Evolutionary conservation across 2,888 invertebrate species (phyloP), one percentile per base, ranked within the genome.

Genomic region (Prosopocoilus inquinatus): DNA sequence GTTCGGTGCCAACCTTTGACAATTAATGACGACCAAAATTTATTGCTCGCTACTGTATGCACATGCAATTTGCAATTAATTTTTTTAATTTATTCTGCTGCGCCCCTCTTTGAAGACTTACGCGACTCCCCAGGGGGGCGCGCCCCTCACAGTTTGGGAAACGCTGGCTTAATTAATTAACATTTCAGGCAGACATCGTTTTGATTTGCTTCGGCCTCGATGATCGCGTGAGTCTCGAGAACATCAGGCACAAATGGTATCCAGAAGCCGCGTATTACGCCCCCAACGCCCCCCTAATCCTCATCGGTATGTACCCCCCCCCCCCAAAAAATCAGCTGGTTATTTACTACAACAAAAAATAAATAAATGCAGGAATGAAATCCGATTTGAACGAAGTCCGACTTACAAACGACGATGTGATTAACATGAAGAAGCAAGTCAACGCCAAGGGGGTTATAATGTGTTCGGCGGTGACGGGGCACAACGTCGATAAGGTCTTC

Each of bases 181-280:
- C 28, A 16, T 64, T 67, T 51, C 50, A 67, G 66, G 63, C 65
- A 11, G 58, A 61, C 49, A 34, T 66, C 36, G 66, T 67, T 56
- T 32, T 67, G 13, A 35, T 67, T 33, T 67, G 67, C 53, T 67
- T 66, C 53, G 64, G 62, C 38, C 55, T 64, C n/a, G 58, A 63
- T 47, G 64, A 67, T 47, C 47, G 34, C 28, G 58, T 58, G 15
- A 62, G 62, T 3, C 66, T 59, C 35, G 60, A 65, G 45, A 67
- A 65, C 47, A 55, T 67, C 9, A 36, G 53, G 33, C 50, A 56
- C 8, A 64, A 61, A 55, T 67, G 67, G 67, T 46, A 64, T 33
- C 53, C 58, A 2, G 67, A 66, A 49, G 52, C 67, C 9, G 41
- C 60, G 39, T 48, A 47, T 9, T 59, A 62, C 38, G 53, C 34